Evolutionary conservation across 2,888 invertebrate genomes (phyloP).

Genomic region (Cephalotes varians): DNA sequence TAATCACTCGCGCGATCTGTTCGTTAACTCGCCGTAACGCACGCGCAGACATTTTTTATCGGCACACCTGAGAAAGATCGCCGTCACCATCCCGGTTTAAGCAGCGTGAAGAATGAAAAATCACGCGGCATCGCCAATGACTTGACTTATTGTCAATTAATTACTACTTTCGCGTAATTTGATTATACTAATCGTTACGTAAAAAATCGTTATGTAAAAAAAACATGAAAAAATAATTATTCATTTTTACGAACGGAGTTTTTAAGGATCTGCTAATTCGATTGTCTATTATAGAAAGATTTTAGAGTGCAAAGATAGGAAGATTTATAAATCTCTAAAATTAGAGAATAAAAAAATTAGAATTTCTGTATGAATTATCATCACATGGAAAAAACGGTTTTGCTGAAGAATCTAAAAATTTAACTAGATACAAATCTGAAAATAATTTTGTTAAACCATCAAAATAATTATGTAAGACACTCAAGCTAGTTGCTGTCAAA

Average conservation of each 20-base stretch:
- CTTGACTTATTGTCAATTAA: slow-evolving; percentile 19
- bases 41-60: slow-evolving; percentile 38
- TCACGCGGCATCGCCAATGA: slow-evolving; percentile 3
- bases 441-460: no score
- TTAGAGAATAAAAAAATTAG: background rate
- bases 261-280: background rate
- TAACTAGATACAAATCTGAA: no score
- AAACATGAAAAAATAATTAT: background rate
- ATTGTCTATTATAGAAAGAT: background rate
- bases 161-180: slow-evolving; percentile 11
- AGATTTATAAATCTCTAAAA: background rate
- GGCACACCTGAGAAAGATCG: slow-evolving; percentile 10
- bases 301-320: background rate
- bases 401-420: no score
- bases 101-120: slow-evolving; percentile 34
- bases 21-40: slow-evolving; percentile 34
- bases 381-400: background rate
- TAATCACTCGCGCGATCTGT: slow-evolving; percentile 45
- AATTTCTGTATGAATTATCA: background rate
- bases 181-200: background rate
- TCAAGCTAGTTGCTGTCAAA: no score
- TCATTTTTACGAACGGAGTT: background rate
- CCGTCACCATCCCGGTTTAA: slow-evolving; percentile 14
- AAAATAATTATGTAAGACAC: no score
- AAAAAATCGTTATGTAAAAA: background rate